These are phyloP conservation scores for Herpailurus yagouaroundi DNA, from an alignment of 2,113 vertebrate species.

Conservation along the genomic window DNA sequence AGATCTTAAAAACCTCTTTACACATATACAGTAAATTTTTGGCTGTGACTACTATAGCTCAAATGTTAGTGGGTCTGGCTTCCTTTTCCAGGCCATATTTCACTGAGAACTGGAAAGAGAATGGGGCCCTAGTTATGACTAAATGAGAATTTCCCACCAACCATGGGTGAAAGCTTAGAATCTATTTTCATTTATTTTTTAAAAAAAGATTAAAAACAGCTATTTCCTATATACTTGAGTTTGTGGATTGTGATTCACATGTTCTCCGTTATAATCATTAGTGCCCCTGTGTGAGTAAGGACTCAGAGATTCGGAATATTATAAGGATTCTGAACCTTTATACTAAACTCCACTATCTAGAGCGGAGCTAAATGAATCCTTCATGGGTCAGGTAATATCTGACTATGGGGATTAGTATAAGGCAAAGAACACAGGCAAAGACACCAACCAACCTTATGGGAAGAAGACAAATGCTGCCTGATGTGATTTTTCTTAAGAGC, in stretches of 20 bases:
- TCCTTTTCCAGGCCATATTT: not conserved
- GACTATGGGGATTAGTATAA: not conserved
- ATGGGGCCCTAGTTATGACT: not conserved
- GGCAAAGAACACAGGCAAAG: not conserved
- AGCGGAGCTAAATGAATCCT: not conserved
- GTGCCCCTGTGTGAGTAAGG: not conserved
- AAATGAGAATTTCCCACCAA: not conserved
- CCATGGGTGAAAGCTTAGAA: not conserved
- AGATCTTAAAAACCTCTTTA: not conserved
- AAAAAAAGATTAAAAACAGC: not conserved
- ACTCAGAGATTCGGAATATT: not conserved
- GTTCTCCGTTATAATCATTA: not conserved
- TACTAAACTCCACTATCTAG: not conserved
- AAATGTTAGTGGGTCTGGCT: not conserved
- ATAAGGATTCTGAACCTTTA: not conserved
- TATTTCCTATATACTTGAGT: not conserved
- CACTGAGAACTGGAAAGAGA: not conserved
- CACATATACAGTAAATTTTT: not conserved
- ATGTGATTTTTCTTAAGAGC: not conserved
- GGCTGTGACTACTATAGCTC: not conserved
- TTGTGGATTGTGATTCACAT: not conserved
- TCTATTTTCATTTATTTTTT: not conserved
- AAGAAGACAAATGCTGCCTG: not conserved
- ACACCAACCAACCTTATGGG: not conserved
- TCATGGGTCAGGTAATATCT: not conserved